Evolutionary conservation across 2,797 vertebrate genomes (phyloP), one percentile per base, ranked within the genome.

Genomic region (Spheniscus humboldti): DNA sequence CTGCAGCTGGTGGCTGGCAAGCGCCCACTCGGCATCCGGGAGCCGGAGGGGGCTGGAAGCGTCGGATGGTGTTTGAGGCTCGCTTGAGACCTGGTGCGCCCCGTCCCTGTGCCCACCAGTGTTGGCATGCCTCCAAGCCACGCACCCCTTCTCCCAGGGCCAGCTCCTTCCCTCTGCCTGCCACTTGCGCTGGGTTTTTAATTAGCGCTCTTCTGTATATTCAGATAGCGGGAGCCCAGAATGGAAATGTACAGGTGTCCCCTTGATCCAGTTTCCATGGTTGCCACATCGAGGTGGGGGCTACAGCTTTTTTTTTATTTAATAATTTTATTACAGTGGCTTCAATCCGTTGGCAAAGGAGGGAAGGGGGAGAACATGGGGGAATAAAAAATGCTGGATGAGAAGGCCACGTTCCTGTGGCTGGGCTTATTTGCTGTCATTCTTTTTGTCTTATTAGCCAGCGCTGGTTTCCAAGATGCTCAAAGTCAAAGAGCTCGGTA

Each of bases 211-310:
- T 80, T 87, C 88, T 92, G 73, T 66, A 88, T 94, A 93, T 92
- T 86, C 88, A 90, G 74, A 69, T 35, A 86, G 91, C 55, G 2
- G 84, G 75, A 97, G 90, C 85, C 85, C 18, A 0, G 87, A 94
- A 97, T 97, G 97, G 96, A 97, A 97, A 97, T 81, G 74, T 95
- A 97, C 97, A 97, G 97, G 97, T 97, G 97, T 96, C 96, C 94
- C 96, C 96, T 97, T 97, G 91, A 95, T 97, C 95, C 86, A 67
- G 96, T 97, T 97, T 94, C 96, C 96, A 97, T 97, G 96, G 96
- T 71, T 94, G 85, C 96, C 19, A 5, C 79, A 37, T 64, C 50
- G 39, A 96, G 96, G 93, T 96, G 94, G 95, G 96, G 96, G 96
- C 96, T 92, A 94, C 90, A 45, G 84, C 18, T 55, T 75, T 84